These are phyloP conservation scores for Drosophila biarmipes DNA, from an alignment of 1,140 invertebrate species.

Conservation along the genomic window DNA sequence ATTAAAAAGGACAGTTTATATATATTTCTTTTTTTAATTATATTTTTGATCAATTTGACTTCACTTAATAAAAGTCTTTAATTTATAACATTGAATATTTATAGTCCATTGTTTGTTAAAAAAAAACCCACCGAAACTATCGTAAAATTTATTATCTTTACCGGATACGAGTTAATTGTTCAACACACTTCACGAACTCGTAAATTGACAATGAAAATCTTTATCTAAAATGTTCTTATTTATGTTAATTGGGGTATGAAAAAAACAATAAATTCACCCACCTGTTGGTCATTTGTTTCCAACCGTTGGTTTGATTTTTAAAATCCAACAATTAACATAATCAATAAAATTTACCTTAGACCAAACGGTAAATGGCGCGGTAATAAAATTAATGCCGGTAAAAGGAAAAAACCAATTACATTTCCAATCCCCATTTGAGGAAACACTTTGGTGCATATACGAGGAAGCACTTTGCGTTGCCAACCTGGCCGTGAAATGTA, in stretches of 20 bases:
- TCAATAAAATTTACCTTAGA: slow-evolving; percentile 10
- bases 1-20: too few relatives aligned
- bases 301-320: background rate
- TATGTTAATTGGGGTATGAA: background rate
- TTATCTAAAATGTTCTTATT: slow-evolving; percentile 10
- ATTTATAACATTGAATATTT: background rate
- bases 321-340: slow-evolving; percentile 17
- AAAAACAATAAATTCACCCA: slow-evolving; percentile 8
- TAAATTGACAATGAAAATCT: slow-evolving; percentile 3
- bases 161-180: slow-evolving; percentile 1
- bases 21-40: too few relatives aligned
- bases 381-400: background rate
- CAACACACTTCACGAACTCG: slow-evolving; percentile 4
- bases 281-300: background rate
- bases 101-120: background rate
- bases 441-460: slow-evolving; percentile 27
- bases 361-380: background rate
- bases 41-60: background rate
- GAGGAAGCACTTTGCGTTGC: slow-evolving; percentile 35
- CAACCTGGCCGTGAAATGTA: slow-evolving; percentile 74
- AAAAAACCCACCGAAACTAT: background rate
- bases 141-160: background rate
- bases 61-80: background rate
- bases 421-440: slow-evolving; percentile 19
- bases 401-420: slow-evolving; percentile 10